phyloP scores from a whole-genome alignment of 2,888 invertebrate species.

The Drosophila eohydei region DNA sequence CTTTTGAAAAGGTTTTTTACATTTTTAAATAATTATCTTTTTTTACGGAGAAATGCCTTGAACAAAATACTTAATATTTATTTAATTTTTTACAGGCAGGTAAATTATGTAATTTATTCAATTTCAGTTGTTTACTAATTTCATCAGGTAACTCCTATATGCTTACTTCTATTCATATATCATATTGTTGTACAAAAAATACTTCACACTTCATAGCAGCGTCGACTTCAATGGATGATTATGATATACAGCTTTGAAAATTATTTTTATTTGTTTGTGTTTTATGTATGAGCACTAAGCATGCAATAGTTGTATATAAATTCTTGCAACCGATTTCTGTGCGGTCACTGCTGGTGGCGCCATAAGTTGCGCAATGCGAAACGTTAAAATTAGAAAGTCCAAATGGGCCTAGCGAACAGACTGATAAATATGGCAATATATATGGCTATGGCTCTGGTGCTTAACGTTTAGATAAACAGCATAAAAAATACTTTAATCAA shows the following conservation, averaged over 20 bases:
- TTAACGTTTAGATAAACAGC: not conserved
- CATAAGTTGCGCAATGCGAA: conserved; percentile 1
- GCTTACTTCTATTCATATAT: no score
- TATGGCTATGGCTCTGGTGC: no score
- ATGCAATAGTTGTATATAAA: conserved; percentile 1
- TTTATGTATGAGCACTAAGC: not conserved
- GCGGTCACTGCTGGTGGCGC: conserved; percentile 3
- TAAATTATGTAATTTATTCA: no score
- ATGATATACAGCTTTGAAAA: not conserved
- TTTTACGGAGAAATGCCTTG: no score
- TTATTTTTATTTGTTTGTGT: not conserved
- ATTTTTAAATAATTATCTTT: no score
- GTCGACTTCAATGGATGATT: not conserved
- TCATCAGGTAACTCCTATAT: no score
- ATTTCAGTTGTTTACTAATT: no score
- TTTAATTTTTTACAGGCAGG: no score
- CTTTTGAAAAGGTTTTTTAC: no score
- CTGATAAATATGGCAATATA: not conserved
- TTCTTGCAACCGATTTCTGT: not conserved
- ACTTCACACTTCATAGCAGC: not conserved
- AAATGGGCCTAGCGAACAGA: not conserved
- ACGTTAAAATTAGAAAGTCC: not conserved
- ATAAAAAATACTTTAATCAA: not conserved
- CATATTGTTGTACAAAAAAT: no score
- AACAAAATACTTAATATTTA: no score